Percentiles rank a stretch among this genome's conserved stretches.
Evolutionary conservation across 92 coral and sea anemone genomes (phyloP).

Genomic region (Virgularia gustaviana): DNA sequence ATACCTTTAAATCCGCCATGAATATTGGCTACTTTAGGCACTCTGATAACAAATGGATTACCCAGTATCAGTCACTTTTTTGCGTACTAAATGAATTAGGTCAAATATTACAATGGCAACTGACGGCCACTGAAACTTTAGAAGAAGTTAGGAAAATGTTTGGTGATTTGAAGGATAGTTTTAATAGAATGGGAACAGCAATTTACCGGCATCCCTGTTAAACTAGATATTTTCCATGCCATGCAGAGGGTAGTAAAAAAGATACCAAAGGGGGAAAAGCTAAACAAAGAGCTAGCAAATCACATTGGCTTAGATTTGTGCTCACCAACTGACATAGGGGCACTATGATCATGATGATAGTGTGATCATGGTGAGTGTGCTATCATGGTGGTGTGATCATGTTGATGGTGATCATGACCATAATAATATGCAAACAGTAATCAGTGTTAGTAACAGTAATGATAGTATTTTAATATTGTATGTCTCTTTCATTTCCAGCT

Average conservation of each 20-base stretch:
- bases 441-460: not conserved
- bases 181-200: no score
- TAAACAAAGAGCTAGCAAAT: constrained; percentile 21
- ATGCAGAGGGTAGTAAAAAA: constrained; percentile 13
- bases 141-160: constrained; percentile 17
- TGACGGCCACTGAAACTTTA: constrained; percentile 34
- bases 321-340: constrained; percentile 28
- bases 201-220: constrained; percentile 9
- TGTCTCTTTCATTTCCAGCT: not conserved
- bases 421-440: no score
- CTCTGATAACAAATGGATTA: constrained; percentile 29
- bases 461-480: not conserved
- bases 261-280: not conserved
- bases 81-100: constrained; percentile 2
- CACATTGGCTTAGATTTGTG: constrained; percentile 37
- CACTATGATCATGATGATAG: no score
- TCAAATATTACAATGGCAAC: constrained; percentile 20
- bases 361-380: no score
- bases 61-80: constrained; percentile 16
- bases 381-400: no score
- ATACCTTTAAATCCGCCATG: constrained; percentile 43
- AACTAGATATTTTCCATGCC: constrained; percentile 44
- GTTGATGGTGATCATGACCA: no score
- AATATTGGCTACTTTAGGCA: constrained; percentile 36
- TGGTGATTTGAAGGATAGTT: no score